A percentile compares a stretch with the other conserved stretches of the same genome.
phyloP scores from a whole-genome alignment of 2,888 invertebrate genomes.

The Zhuqinia jingwanae region DNA sequence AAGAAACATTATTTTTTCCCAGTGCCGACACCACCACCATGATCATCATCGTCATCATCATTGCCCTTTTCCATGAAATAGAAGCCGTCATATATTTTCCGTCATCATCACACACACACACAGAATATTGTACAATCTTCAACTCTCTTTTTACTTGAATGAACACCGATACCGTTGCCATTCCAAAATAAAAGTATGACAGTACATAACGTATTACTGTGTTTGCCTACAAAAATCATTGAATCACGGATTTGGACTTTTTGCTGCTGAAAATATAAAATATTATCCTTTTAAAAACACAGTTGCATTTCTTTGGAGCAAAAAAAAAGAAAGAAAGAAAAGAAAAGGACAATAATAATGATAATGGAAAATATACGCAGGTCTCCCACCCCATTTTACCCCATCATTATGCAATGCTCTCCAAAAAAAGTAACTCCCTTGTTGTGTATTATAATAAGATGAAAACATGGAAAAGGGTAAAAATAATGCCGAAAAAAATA shows the following conservation, averaged over 20 bases:
- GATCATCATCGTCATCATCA: too few species aligned
- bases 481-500: conserved; percentile 37
- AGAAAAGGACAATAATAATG: background rate
- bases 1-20: conserved; percentile 68
- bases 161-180: background rate
- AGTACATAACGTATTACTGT: too few species aligned
- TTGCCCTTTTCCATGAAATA: conserved; percentile 35
- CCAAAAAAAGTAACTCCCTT: background rate
- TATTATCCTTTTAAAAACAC: conserved; percentile 35
- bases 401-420: conserved; percentile 58
- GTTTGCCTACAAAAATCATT: conserved; percentile 44
- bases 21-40: conserved; percentile 5
- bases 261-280: too few species aligned
- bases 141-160: too few species aligned
- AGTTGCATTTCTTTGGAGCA: too few species aligned
- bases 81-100: conserved; percentile 6
- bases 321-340: background rate
- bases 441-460: conserved; percentile 6
- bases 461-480: conserved; percentile 51
- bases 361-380: too few species aligned
- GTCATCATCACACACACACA: conserved; percentile 22
- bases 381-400: conserved; percentile 43
- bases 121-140: too few species aligned
- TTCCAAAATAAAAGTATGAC: too few species aligned
- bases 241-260: conserved; percentile 39